Conservation (phyloP, 35 echinoderm and acorn worm genomes). For the Lytechinus pictus region DNA sequence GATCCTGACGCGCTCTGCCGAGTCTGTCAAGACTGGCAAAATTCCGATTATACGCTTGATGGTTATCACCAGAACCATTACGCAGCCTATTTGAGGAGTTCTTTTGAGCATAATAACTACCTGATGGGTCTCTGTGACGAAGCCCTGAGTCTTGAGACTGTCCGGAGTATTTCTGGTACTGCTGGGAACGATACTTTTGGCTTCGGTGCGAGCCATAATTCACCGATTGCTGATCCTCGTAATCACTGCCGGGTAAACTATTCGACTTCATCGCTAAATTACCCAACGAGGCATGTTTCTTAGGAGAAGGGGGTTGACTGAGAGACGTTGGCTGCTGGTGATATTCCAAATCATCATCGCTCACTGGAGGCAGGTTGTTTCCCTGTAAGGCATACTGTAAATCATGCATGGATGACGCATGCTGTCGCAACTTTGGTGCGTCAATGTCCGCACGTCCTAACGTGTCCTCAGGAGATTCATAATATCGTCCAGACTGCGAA, state of each 20-base stretch:
- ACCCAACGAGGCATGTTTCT: slow-evolving; percentile 84
- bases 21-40: slow-evolving; percentile 30
- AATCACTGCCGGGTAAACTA: slow-evolving; percentile 58
- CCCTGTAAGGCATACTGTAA: slow-evolving; percentile 63
- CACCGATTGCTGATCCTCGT: slow-evolving; percentile 37
- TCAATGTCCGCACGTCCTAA: slow-evolving; percentile 48
- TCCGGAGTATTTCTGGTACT: slow-evolving; percentile 72
- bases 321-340: slow-evolving; percentile 60
- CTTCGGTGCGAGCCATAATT: slow-evolving; percentile 59
- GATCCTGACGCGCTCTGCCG: background rate
- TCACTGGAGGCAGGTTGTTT: slow-evolving; percentile 43
- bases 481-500: slow-evolving; percentile 63
- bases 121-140: slow-evolving; percentile 62
- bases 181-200: slow-evolving; percentile 65
- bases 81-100: slow-evolving; percentile 10
- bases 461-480: slow-evolving; percentile 80
- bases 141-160: slow-evolving; percentile 26
- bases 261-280: slow-evolving; percentile 72
- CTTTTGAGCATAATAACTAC: slow-evolving; percentile 49
- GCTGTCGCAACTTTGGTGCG: slow-evolving; percentile 55
- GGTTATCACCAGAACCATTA: background rate
- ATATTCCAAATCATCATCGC: slow-evolving; percentile 67
- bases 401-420: slow-evolving; percentile 84
- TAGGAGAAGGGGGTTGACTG: slow-evolving; percentile 71
- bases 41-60: background rate